These are phyloP conservation scores for Panagrolaimus sp. DNA, from an alignment of 1,140 invertebrate species.

Conservation along the genomic window DNA sequence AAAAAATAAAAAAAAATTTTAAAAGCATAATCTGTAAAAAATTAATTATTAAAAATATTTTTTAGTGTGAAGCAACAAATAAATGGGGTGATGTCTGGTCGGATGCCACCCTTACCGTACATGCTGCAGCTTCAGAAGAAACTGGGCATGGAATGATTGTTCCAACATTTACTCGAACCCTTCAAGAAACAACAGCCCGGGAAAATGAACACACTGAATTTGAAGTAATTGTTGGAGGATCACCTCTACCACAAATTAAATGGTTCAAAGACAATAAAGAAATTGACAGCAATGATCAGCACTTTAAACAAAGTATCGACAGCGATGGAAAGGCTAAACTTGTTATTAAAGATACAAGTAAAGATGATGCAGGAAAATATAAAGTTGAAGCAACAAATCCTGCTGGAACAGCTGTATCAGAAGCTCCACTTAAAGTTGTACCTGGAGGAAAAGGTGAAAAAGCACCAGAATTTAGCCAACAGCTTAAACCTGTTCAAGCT, in stretches of 20 bases:
- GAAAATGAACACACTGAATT: constrained; percentile 82
- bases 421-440: constrained; percentile 46
- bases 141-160: constrained; percentile 65
- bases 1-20: too few species aligned
- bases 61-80: constrained; percentile 34
- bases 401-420: constrained; percentile 43
- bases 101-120: constrained; percentile 45
- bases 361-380: constrained; percentile 76
- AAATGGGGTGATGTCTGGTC: constrained; percentile 46
- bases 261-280: constrained; percentile 75
- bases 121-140: constrained; percentile 16
- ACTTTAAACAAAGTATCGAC: constrained; percentile 32
- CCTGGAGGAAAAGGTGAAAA: constrained; percentile 62
- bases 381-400: constrained; percentile 63
- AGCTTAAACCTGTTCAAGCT: constrained; percentile 37
- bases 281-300: constrained; percentile 32
- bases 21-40: too few species aligned
- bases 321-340: constrained; percentile 60
- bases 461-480: constrained; percentile 37
- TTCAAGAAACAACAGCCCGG: constrained; percentile 70
- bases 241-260: constrained; percentile 75
- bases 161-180: constrained; percentile 69
- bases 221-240: constrained; percentile 78
- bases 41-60: too few species aligned
- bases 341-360: constrained; percentile 68